Evolutionary conservation across 2,113 vertebrate species (phyloP).

Genomic region (Nymphicus hollandicus): DNA sequence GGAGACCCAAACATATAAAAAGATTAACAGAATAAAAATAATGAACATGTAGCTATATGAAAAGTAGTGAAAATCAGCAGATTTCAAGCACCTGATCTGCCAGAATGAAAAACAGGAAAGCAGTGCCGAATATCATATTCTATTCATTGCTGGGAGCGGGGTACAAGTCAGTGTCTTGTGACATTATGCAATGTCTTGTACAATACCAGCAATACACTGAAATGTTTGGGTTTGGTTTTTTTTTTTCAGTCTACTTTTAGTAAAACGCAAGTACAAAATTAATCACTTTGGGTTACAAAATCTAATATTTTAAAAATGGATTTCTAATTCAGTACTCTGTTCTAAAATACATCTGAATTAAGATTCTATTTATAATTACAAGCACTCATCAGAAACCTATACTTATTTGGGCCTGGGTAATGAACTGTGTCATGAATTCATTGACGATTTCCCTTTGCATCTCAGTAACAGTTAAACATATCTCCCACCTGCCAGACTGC

Average conservation of each 20-base stretch:
- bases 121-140: background rate
- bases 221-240: background rate
- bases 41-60: background rate
- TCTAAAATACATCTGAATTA: background rate
- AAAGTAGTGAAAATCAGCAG: background rate
- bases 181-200: background rate
- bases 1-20: background rate
- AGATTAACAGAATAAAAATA: background rate
- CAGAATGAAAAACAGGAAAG: background rate
- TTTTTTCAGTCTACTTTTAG: background rate
- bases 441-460: background rate
- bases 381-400: fast-evolving
- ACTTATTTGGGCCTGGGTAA: background rate
- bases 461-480: background rate
- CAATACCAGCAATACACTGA: background rate
- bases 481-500: background rate
- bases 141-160: background rate
- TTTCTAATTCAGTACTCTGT: background rate
- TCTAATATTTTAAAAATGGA: background rate
- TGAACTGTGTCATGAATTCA: background rate
- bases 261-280: background rate
- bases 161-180: background rate
- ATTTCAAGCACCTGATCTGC: background rate
- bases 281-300: background rate
- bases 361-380: background rate